Evolutionary conservation across 2,888 invertebrate species (phyloP).

Genomic region (Eumerus sabulonum): DNA sequence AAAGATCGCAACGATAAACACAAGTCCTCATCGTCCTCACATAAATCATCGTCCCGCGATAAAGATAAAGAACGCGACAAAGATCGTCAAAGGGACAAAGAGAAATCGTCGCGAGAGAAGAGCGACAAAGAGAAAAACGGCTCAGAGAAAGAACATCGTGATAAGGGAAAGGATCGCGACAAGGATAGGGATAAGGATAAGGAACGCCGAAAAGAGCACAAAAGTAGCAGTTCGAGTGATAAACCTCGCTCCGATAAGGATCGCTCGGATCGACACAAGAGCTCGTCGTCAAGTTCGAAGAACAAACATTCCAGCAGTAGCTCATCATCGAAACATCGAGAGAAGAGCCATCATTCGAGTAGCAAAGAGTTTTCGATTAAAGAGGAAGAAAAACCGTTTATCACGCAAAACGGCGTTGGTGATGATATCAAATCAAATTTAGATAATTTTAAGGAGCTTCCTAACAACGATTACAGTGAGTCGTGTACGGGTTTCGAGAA

Average conservation of each 20-base stretch:
- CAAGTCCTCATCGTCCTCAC: conserved; percentile 76
- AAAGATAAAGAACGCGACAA: conserved; percentile 77
- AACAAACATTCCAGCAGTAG: conserved; percentile 78
- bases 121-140: conserved; percentile 77
- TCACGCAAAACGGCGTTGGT: conserved; percentile 71
- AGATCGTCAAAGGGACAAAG: conserved; percentile 75
- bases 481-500: conserved; percentile 73
- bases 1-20: conserved; percentile 80
- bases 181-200: conserved; percentile 69
- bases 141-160: no score
- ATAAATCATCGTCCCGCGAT: conserved; percentile 77
- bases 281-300: conserved; percentile 76
- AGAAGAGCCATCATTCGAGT: conserved; percentile 71
- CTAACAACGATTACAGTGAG: conserved; percentile 71
- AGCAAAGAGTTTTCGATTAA: conserved; percentile 74
- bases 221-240: conserved; percentile 75
- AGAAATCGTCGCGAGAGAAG: conserved; percentile 76
- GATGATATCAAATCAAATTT: conserved; percentile 62
- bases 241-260: conserved; percentile 58
- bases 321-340: conserved; percentile 73
- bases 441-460: conserved; percentile 45
- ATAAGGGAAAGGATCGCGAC: conserved; percentile 72
- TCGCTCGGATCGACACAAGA: conserved; percentile 73
- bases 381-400: conserved; percentile 72
- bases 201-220: conserved; percentile 77